These are phyloP conservation scores for Lateolabrax maculatus DNA, from an alignment of 2,797 vertebrate genomes.

Conservation along the genomic window DNA sequence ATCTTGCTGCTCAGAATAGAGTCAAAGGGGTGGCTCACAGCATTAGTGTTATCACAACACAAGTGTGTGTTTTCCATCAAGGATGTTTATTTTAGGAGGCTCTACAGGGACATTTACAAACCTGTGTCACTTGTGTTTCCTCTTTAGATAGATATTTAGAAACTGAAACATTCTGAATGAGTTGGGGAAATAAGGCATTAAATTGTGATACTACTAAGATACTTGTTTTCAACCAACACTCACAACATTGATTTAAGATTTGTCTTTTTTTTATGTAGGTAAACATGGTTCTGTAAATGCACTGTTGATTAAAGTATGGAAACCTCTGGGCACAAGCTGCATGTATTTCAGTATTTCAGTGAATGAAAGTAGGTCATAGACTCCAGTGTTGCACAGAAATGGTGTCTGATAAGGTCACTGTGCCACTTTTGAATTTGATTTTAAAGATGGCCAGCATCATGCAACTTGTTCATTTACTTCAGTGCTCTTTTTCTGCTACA, in stretches of 20 bases:
- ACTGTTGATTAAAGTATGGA: conserved; percentile 53
- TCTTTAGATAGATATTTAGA: background rate
- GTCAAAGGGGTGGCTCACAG: conserved; percentile 48
- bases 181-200: background rate
- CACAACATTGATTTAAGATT: background rate
- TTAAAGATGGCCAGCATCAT: conserved; percentile 6
- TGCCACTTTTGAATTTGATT: conserved; percentile 44
- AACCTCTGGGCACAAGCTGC: conserved; percentile 42
- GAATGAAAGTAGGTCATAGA: conserved; percentile 60
- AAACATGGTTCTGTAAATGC: conserved; percentile 44
- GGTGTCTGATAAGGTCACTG: conserved; percentile 51
- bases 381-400: conserved; percentile 28
- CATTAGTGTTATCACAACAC: conserved; percentile 62
- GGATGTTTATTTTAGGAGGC: conserved; percentile 58
- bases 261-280: conserved; percentile 7
- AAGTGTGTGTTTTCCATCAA: conserved; percentile 58
- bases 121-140: conserved; percentile 9
- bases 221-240: conserved; percentile 7
- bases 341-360: conserved; percentile 48
- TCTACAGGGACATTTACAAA: conserved; percentile 27
- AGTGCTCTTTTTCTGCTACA: background rate
- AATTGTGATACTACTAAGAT: background rate
- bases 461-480: background rate
- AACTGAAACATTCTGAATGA: conserved; percentile 2
- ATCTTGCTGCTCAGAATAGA: conserved; percentile 70